A percentile compares a stretch with the other conserved stretches of the same genome.
Evolutionary conservation across 2,888 invertebrate genomes (phyloP).

Genomic region (Anthophora plumipes): DNA sequence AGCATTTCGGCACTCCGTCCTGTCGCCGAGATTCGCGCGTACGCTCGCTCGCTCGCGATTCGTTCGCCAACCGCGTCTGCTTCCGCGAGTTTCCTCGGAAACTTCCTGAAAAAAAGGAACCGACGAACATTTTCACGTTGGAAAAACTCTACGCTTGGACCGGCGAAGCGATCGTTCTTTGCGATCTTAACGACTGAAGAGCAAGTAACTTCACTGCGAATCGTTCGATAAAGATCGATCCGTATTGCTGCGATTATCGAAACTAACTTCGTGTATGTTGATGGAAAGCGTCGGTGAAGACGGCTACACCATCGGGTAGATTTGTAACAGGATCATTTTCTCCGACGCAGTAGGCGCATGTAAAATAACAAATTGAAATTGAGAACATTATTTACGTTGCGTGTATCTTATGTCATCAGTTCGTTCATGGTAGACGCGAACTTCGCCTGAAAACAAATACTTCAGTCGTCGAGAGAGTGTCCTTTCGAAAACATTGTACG

Average conservation of each 20-base stretch:
- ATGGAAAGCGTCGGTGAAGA: background rate
- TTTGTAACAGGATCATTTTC: constrained; percentile 23
- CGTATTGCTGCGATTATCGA: constrained; percentile 6
- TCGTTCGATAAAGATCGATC: constrained; percentile 8
- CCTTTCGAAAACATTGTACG: background rate
- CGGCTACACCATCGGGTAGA: background rate
- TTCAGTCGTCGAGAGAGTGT: background rate
- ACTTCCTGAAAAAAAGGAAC: constrained; percentile 4
- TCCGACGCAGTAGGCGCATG: background rate
- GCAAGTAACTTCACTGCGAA: background rate
- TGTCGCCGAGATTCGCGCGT: constrained; percentile 57
- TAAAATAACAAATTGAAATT: constrained; percentile 11
- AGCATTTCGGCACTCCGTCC: constrained; percentile 75
- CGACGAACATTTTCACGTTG: background rate
- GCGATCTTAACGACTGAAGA: background rate
- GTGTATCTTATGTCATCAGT: background rate
- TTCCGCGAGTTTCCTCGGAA: constrained; percentile 29
- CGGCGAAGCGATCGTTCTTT: background rate
- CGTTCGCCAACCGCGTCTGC: constrained; percentile 54
- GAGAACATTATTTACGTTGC: constrained; percentile 20
- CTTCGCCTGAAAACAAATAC: background rate
- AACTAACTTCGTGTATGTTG: background rate
- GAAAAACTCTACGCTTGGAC: background rate
- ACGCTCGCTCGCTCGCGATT: constrained; percentile 63
- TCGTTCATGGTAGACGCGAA: background rate